Evolutionary conservation across 1,140 invertebrate species (phyloP).

Genomic region (Anoplolepis gracilipes): DNA sequence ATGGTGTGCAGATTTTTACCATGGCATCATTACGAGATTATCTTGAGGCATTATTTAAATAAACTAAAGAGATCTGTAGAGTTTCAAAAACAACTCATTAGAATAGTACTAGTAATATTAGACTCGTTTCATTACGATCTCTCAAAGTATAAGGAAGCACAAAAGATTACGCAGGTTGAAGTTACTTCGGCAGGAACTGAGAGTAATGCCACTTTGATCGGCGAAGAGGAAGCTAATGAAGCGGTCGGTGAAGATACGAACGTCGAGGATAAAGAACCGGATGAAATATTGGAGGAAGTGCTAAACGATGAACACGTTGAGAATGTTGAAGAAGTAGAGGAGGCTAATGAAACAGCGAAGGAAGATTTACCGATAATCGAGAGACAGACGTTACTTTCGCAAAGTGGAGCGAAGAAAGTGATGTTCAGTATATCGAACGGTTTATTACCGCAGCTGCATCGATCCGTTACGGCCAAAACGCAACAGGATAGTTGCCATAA

Average conservation of each 20-base stretch:
- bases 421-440: constrained; percentile 86
- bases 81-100: constrained; percentile 93
- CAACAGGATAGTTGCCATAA: constrained; percentile 93
- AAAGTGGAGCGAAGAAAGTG: constrained; percentile 91
- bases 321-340: constrained; percentile 72
- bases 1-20: constrained; percentile 92
- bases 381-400: constrained; percentile 87
- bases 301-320: constrained; percentile 70
- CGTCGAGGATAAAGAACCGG: constrained; percentile 74
- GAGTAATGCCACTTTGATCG: neutral
- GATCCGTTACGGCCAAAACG: constrained; percentile 90
- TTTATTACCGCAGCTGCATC: constrained; percentile 89
- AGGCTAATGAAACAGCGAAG: constrained; percentile 54
- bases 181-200: neutral
- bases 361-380: constrained; percentile 85
- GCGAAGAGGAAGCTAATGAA: constrained; percentile 74
- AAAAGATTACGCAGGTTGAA: constrained; percentile 66
- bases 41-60: constrained; percentile 92
- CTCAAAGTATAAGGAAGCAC: constrained; percentile 84
- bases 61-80: constrained; percentile 90
- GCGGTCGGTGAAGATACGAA: constrained; percentile 75
- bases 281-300: constrained; percentile 79
- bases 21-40: constrained; percentile 94
- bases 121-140: constrained; percentile 98
- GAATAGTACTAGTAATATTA: constrained; percentile 93